phyloP scores from a whole-genome alignment of 2,797 vertebrate species.

The Rhabdophis nuchalis region DNA sequence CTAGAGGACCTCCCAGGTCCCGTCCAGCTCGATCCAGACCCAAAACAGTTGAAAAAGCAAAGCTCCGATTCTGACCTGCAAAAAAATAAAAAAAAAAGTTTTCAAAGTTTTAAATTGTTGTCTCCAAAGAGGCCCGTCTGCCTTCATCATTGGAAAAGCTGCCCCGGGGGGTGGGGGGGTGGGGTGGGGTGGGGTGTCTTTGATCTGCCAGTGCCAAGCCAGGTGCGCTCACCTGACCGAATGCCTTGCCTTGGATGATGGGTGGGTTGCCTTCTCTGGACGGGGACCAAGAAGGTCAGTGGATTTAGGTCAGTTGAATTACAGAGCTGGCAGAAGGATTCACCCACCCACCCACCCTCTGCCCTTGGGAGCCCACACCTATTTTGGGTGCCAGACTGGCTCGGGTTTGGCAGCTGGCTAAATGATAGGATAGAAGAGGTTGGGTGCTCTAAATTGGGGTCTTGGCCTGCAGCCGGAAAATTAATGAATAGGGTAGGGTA shows the following conservation, averaged over 20 bases:
- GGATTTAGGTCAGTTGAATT: not conserved
- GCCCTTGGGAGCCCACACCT: not conserved
- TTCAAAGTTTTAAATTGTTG: too few relatives aligned
- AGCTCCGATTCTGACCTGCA: too few relatives aligned
- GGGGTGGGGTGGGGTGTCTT: too few relatives aligned
- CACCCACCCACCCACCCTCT: too few relatives aligned
- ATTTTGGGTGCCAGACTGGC: not conserved
- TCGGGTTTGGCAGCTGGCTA: not conserved
- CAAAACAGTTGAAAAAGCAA: not conserved
- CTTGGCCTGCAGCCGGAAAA: not conserved
- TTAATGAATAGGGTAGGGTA: too few relatives aligned
- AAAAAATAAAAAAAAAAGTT: too few relatives aligned
- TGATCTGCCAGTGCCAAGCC: not conserved
- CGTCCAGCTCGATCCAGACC: too few relatives aligned
- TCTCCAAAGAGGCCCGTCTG: too few relatives aligned
- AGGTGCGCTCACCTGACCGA: not conserved
- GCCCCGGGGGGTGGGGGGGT: too few relatives aligned
- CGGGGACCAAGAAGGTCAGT: too few relatives aligned
- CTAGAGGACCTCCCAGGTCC: too few relatives aligned
- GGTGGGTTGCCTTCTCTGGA: not conserved
- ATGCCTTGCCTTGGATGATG: not conserved
- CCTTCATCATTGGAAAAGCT: too few relatives aligned
- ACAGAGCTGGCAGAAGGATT: not conserved
- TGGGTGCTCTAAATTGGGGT: not conserved
- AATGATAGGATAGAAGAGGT: not conserved